Percentiles rank a stretch among this genome's conserved stretches.
Conservation (phyloP, 2,797 vertebrate species). For the Channa striata region DNA sequence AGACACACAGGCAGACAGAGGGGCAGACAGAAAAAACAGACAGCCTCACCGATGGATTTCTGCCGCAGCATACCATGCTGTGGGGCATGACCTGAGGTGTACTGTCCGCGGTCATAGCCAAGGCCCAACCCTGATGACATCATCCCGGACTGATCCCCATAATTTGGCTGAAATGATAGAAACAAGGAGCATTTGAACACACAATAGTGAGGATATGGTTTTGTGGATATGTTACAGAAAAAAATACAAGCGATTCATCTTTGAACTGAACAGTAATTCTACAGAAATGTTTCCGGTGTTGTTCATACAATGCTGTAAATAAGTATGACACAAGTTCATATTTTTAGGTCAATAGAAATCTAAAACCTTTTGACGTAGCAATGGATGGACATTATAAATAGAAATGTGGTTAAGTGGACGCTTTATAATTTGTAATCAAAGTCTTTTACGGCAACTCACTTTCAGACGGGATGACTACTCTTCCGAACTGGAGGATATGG, state of each 20-base stretch:
- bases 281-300: too few species aligned
- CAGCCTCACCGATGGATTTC: constrained; percentile 93
- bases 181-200: not conserved
- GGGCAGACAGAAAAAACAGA: constrained; percentile 75
- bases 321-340: too few species aligned
- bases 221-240: too few species aligned
- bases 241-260: too few species aligned
- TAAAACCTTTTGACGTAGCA: too few species aligned
- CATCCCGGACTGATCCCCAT: constrained; percentile 86
- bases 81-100: constrained; percentile 86
- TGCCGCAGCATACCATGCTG: constrained; percentile 93
- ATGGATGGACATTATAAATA: not conserved
- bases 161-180: constrained; percentile 82
- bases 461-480: not conserved
- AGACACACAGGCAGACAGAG: constrained; percentile 71
- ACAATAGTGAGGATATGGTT: too few species aligned
- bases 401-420: not conserved
- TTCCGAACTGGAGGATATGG: not conserved
- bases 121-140: constrained; percentile 84
- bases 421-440: not conserved
- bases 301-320: too few species aligned
- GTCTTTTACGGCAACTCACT: not conserved
- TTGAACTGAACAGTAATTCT: too few species aligned
- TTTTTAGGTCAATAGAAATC: too few species aligned
- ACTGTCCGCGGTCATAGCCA: constrained; percentile 90